Conservation (phyloP, 2,888 invertebrate species). For the Calliphora vomitoria region DNA sequence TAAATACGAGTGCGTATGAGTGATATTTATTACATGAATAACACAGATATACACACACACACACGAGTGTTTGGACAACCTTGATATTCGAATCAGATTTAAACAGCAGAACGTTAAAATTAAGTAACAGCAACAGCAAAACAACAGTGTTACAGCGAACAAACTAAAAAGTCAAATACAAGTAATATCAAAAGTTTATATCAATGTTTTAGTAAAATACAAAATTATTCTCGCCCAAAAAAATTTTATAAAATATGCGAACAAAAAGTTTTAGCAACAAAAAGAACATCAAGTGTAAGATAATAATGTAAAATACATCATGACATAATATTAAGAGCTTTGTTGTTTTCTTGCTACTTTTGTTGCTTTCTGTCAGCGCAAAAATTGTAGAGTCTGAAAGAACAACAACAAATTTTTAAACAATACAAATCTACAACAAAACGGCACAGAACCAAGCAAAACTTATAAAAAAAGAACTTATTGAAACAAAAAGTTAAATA, state of each 20-base stretch:
- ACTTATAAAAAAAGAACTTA: constrained; percentile 9
- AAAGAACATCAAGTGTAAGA: neutral
- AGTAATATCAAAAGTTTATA: constrained; percentile 46
- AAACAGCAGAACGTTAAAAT: neutral
- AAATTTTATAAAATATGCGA: neutral
- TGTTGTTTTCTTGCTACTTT: neutral
- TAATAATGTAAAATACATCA: neutral
- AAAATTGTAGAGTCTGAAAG: neutral
- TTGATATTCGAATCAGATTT: constrained; percentile 27
- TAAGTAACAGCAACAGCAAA: constrained; percentile 13
- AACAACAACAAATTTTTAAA: constrained; percentile 2
- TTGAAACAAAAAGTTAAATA: neutral
- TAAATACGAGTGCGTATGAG: constrained; percentile 28
- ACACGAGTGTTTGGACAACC: constrained; percentile 8
- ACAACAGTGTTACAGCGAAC: neutral
- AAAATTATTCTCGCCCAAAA: neutral
- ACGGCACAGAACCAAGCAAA: neutral
- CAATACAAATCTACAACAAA: neutral
- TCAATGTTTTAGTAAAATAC: constrained; percentile 32
- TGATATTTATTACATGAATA: constrained; percentile 9
- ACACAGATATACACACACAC: neutral
- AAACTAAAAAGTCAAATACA: constrained; percentile 50
- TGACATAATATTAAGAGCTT: constrained; percentile 7
- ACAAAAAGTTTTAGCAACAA: neutral
- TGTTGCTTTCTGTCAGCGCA: neutral